Evolutionary conservation across 2,113 vertebrate species (phyloP), one percentile per base, ranked within the genome.

Genomic region (Chloroceryle aenea): DNA sequence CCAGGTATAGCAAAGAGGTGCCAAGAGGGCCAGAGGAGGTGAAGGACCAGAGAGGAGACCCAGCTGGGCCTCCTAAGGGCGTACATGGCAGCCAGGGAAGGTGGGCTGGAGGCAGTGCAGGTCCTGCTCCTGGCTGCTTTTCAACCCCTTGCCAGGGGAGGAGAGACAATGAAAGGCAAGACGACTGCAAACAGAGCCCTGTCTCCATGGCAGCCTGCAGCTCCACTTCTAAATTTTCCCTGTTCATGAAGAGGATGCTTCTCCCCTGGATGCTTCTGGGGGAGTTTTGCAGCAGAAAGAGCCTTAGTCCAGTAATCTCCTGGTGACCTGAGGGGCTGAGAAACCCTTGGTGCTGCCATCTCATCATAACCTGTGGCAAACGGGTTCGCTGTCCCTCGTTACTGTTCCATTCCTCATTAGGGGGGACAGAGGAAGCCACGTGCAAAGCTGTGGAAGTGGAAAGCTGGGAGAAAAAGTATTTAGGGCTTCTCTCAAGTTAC

Each of bases 161-260:
- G 45, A 81, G 82, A 94, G 85, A 75, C 90, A 91, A 79, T 78
- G 20, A 38, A 72, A 91, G 32, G 75, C 80, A 3, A 67, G 55
- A 47, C 32, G 89, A 64, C 67, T 23, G 81, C 87, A 87, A 93
- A 82, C 63, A 85, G 86, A 12, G 89, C 75, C 77, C 85, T 10
- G 96, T 97, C 97, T 95, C 97, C 95, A 96, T 97, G 95, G 96
- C 95, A 97, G 96, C 95, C 72, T 6, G 5, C 58, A 82, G 94
- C 93, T 59, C 93, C 85, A 73, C 86, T 94, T 56, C 93, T 97
- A 96, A 96, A 95, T 95, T 96, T 89, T 92, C 80, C 67, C 94
- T 47, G 12, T 30, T 1, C 48, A 0, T 9, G 69, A 72, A 23
- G 90, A 91, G 53, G 77, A 72, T 74, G 66, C 75, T 90, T 71